Percentiles rank a stretch among this genome's conserved stretches.
Evolutionary conservation across 2,888 invertebrate species (phyloP).

Genomic region (Ophioninae sp.): DNA sequence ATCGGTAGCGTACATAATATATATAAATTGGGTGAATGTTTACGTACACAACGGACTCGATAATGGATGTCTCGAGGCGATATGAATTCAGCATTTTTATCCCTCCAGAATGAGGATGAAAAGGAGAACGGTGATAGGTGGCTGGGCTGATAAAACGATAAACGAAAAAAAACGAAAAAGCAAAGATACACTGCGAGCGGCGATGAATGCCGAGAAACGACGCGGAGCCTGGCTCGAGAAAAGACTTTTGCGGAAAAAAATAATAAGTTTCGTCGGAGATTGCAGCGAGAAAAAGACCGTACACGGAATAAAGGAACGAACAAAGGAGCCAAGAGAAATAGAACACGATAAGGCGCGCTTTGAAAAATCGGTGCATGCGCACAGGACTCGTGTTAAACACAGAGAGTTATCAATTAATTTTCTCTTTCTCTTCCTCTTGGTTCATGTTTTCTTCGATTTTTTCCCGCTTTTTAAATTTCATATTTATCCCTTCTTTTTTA

Average conservation of each 20-base stretch:
- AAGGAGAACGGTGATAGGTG: constrained; percentile 5
- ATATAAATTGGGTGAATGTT: background rate
- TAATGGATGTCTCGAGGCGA: constrained; percentile 10
- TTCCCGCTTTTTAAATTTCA: background rate
- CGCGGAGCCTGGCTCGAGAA: constrained; percentile 2
- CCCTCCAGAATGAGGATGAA: background rate
- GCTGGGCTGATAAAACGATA: constrained; percentile 35
- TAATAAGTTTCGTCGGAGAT: constrained; percentile 43
- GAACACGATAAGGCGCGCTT: constrained; percentile 18
- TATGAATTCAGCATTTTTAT: constrained; percentile 30
- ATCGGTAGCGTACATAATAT: background rate
- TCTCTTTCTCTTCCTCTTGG: constrained; percentile 41
- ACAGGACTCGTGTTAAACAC: constrained; percentile 10
- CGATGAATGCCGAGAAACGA: constrained; percentile 17
- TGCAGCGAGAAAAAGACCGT: background rate
- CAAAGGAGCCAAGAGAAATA: constrained; percentile 10
- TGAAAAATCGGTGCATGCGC: constrained; percentile 9
- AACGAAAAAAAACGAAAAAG: constrained; percentile 15
- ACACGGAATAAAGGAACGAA: constrained; percentile 1
- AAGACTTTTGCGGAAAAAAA: constrained; percentile 25
- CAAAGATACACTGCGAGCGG: background rate
- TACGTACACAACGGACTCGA: background rate
- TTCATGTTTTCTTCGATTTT: constrained; percentile 6
- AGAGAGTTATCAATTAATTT: constrained; percentile 15
- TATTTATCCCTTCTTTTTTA: too few relatives aligned